Base-by-base conservation (phyloP, 2,797 vertebrate species). In the Cichlasoma orientale region DNA sequence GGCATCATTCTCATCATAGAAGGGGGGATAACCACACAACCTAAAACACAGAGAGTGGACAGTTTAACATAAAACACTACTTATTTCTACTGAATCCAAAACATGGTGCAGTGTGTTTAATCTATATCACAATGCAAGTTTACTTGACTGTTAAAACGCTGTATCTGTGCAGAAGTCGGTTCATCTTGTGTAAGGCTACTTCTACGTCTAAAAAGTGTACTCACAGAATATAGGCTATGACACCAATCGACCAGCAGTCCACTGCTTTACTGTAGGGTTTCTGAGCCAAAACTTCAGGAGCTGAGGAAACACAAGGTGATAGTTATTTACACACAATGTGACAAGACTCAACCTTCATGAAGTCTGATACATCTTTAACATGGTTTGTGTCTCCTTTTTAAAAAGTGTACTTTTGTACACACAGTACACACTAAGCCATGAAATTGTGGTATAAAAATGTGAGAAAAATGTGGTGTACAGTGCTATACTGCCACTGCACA, bases 241-340 rank as follows among this genome's bases (percentile, higher is more conserved):
- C 98, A 5, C 98, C 98, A 0, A 99, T 99, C 36, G 98, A 99
- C 98, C 98, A 99, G 94, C 98, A 99, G 92, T 99, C 98, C 91
- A 99, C 98, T 0, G 98, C 98, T 91, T 99, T 99, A 92, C 98
- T 99, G 90, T 99, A 99, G 31, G 98, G 98, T 88, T 98, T 99
- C 95, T 99, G 98, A 3, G 98, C 98, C 94, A 99, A 90, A 68
- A 99, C 98, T 74, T 99, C 98, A 0, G 98, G 98, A 72, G 98
- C 98, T 99, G 70, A 80, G 57, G 55, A 77, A 78, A 66, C 16
- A 74, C 31, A 74, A 66, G 38, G 61, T 27, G 14, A 69, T 16
- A 53, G n/a, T 6, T 41, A n/a, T 38, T 50, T 16, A 69, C 2
- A 5, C 18, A 74, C 7, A 56, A 29, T 4, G 14, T 14, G 9